phyloP scores from a whole-genome alignment of 2,888 invertebrate species.

The Pycnomerus fuliginosus region DNA sequence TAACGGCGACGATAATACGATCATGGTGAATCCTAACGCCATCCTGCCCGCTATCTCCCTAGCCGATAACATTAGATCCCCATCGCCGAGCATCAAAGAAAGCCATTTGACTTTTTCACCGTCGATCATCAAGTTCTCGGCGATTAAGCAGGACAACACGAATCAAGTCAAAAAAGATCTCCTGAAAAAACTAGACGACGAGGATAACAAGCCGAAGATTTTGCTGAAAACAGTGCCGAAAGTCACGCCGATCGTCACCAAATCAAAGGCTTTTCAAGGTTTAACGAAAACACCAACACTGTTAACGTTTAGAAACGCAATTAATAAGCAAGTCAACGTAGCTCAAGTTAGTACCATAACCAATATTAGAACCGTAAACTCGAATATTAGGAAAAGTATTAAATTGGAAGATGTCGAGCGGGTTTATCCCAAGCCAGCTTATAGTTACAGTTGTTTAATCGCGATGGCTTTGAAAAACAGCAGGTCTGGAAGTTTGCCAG shows the following conservation, averaged over 20 bases:
- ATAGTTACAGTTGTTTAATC: conserved; percentile 96
- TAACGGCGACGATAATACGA: conserved; percentile 62
- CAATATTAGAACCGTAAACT: conserved; percentile 37
- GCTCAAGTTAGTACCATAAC: conserved; percentile 38
- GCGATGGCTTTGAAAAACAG: conserved; percentile 98
- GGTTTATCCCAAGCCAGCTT: conserved; percentile 91
- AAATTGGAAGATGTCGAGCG: conserved; percentile 55
- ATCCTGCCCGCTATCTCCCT: conserved; percentile 78
- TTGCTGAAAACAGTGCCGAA: conserved; percentile 46
- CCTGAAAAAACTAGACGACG: conserved; percentile 55
- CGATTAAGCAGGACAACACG: conserved; percentile 51
- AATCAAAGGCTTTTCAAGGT: conserved; percentile 42
- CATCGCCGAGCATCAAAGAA: conserved; percentile 66
- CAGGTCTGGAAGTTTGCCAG: conserved; percentile 89
- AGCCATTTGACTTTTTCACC: conserved; percentile 74
- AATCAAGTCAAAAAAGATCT: conserved; percentile 67
- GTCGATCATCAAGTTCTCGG: conserved; percentile 65
- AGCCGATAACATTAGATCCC: conserved; percentile 51
- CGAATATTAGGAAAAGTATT: conserved; percentile 20
- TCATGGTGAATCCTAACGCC: conserved; percentile 88
- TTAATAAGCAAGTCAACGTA: conserved; percentile 36
- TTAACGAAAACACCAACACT: conserved; percentile 35
- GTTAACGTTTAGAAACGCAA: conserved; percentile 31
- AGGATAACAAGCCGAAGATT: conserved; percentile 36
- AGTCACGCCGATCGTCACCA: conserved; percentile 47